phyloP scores from a whole-genome alignment of 1,140 invertebrate species.

The Portunus trituberculatus region DNA sequence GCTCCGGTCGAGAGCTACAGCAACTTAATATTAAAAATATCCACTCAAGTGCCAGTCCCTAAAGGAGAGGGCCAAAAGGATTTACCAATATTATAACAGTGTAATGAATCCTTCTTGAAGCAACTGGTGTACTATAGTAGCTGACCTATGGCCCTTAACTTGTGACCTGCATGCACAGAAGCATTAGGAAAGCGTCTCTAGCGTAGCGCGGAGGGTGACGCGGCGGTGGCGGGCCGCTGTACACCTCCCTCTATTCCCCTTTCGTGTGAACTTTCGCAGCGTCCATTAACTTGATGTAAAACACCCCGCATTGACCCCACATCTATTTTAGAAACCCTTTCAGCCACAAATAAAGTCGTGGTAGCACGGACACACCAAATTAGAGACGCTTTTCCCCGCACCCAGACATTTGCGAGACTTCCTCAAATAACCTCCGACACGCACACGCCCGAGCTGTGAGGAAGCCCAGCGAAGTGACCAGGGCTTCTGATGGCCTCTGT shows the following conservation, averaged over 20 bases:
- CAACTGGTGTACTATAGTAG: no score
- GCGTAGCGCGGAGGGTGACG: not conserved
- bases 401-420: not conserved
- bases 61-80: no score
- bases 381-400: conserved; percentile 18
- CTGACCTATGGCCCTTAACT: no score
- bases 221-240: not conserved
- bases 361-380: not conserved
- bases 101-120: no score
- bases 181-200: not conserved
- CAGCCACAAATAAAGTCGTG: conserved; percentile 12
- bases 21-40: no score
- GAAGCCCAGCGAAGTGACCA: conserved; percentile 13
- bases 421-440: conserved; percentile 1
- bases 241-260: not conserved
- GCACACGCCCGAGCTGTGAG: not conserved
- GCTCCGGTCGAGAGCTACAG: no score
- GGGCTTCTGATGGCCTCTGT: conserved; percentile 29
- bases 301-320: not conserved
- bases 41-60: no score
- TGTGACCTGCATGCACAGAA: not conserved
- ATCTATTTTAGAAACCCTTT: conserved; percentile 1
- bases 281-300: conserved; percentile 14
- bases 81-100: no score
- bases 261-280: not conserved